Base-by-base conservation (phyloP, 2,888 invertebrate genomes). In the Campoplex capitator region DNA sequence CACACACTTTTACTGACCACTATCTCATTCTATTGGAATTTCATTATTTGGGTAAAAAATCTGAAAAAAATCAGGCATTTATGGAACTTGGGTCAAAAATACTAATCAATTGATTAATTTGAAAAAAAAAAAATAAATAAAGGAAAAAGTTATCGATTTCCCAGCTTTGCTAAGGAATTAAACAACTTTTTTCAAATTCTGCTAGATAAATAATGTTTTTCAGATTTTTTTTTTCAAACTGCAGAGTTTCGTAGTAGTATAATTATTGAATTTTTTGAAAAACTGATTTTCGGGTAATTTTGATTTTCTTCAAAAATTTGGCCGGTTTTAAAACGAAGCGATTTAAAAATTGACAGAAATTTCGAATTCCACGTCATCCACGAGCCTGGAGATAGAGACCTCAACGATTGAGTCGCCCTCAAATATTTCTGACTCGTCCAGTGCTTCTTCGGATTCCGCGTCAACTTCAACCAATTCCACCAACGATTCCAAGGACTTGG, bases 321-420 rank as follows among this genome's bases (percentile, higher is more conserved):
- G 38, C 9, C 13, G 3, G 0, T 7, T n/a, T 45, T 23, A 71
- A 75, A 83, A 62, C 83, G 11, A 86, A 42, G 54, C n/a, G 13
- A 16, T 68, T 78, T 32, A 16, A 54, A 2, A 78, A 78, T 74
- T 88, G 80, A 77, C 88, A 88, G 91, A 89, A 77, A 84, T 76
- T 58, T n/a, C 71, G 48, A 76, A 85, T 71, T 45, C 83, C 8
- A 18, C 81, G 1, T 32, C 81, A 32, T 85, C 87, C n/a, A 80
- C 84, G 32, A 78, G 76, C n/a, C 32, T 87, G 65, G 89, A 90
- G 83, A 84, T 88, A 11, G 71, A 80, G 7, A 85, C 71, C 62
- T 68, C 84, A 3, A 38, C 79, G 3, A 81, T 82, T 3, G 89
- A 82, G 68, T 38, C 65, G 7, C 23, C 48, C n/a, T 6, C 54